phyloP scores from a whole-genome alignment of 1,140 invertebrate genomes.

The Drosophila hydei region DNA sequence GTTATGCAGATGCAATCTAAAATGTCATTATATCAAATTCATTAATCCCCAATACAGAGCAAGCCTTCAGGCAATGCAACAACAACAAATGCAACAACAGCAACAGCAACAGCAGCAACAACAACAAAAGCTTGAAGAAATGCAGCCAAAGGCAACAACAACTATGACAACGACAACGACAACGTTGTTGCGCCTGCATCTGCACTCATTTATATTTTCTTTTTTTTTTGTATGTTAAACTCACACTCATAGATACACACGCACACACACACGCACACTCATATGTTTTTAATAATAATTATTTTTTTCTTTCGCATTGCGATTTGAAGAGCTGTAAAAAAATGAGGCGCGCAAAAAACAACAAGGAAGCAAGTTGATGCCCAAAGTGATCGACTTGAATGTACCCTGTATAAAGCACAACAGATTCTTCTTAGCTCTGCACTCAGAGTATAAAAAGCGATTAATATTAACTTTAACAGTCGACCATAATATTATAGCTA shows the following conservation, averaged over 20 bases:
- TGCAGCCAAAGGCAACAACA: conserved; percentile 66
- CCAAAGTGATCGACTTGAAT: not conserved
- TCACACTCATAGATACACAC: conserved; percentile 37
- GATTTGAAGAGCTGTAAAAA: conserved; percentile 53
- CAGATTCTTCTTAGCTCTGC: too few relatives aligned
- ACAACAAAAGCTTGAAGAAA: conserved; percentile 54
- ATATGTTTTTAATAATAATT: conserved; percentile 81
- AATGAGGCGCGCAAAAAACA: not conserved
- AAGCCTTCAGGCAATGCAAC: conserved; percentile 43
- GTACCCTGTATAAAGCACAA: conserved; percentile 13
- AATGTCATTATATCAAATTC: conserved; percentile 83
- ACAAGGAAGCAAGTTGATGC: not conserved
- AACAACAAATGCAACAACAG: conserved; percentile 65
- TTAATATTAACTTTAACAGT: too few relatives aligned
- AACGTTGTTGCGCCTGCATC: conserved; percentile 63
- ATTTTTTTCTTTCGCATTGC: conserved; percentile 71
- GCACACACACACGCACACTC: conserved; percentile 34
- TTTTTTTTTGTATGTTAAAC: conserved; percentile 49
- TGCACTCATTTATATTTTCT: conserved; percentile 68
- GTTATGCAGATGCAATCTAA: conserved; percentile 83
- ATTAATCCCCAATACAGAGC: conserved; percentile 72
- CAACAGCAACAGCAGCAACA: conserved; percentile 52
- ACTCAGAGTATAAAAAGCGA: too few relatives aligned
- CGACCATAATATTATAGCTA: too few relatives aligned
- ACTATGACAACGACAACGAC: conserved; percentile 34